These are phyloP conservation scores for Megaceryle torquata DNA, from an alignment of 2,113 vertebrate species.

Conservation along the genomic window DNA sequence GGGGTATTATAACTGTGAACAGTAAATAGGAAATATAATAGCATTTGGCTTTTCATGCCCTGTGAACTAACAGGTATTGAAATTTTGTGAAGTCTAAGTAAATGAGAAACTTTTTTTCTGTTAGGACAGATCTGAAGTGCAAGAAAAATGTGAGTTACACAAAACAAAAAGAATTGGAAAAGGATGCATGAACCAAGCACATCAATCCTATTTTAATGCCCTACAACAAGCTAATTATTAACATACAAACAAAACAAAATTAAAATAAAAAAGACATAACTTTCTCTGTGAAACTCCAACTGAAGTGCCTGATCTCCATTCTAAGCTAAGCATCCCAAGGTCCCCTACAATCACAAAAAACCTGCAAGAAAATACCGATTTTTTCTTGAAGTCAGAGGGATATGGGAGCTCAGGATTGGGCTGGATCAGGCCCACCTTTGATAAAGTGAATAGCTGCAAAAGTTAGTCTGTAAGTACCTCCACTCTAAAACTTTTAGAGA, in stretches of 20 bases:
- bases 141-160: not conserved
- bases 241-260: not conserved
- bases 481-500: not conserved
- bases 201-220: slow-evolving; percentile 7
- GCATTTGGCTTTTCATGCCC: slow-evolving; percentile 42
- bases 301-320: not conserved
- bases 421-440: not conserved
- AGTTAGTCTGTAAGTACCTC: not conserved
- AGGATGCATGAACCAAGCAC: not conserved
- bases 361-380: not conserved
- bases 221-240: slow-evolving; percentile 1
- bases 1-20: not conserved
- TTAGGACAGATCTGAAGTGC: not conserved
- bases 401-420: not conserved
- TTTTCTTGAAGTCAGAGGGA: not conserved
- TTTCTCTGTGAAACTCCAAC: not conserved
- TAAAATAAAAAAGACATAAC: not conserved
- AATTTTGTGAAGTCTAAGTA: not conserved
- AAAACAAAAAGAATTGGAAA: not conserved
- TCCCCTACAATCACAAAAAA: accelerated
- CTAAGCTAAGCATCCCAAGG: not conserved
- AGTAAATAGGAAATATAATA: slow-evolving; percentile 50
- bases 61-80: slow-evolving; percentile 24
- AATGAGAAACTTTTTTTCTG: slow-evolving; percentile 10
- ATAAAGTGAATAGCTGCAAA: not conserved